Evolutionary conservation across 2,113 vertebrate species (phyloP).

Genomic region (Rhynchomys soricoides): DNA sequence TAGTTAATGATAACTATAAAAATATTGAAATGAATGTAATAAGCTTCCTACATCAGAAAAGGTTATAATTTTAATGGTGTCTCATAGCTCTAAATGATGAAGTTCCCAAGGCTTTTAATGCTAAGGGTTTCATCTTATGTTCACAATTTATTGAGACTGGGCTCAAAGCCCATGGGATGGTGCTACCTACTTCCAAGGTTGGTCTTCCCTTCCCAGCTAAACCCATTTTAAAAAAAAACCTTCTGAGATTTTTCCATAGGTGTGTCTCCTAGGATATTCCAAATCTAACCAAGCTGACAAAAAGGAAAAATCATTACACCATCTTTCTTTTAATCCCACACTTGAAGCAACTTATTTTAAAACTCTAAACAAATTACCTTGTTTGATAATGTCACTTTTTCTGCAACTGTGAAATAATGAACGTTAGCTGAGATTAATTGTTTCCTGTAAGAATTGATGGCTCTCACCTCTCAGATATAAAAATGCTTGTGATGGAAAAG

Average conservation of each 20-base stretch:
- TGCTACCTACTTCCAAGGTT: neutral
- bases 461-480: too few species aligned
- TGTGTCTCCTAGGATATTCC: neutral
- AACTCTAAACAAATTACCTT: neutral
- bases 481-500: neutral
- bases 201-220: neutral
- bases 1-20: neutral
- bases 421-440: neutral
- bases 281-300: neutral
- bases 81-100: neutral
- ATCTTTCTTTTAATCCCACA: too few species aligned
- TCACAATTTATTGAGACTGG: too few species aligned
- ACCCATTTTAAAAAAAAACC: neutral
- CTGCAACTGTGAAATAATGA: neutral
- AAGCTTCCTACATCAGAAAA: neutral
- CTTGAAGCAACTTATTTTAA: neutral
- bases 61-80: neutral
- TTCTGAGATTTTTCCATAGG: too few species aligned
- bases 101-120: neutral
- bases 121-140: too few species aligned
- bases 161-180: neutral
- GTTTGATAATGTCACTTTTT: neutral
- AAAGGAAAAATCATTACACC: neutral
- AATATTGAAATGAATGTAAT: neutral
- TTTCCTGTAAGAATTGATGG: neutral